Conservation (phyloP, 2,888 invertebrate species). For the Zaprionus obscuricornis region DNA sequence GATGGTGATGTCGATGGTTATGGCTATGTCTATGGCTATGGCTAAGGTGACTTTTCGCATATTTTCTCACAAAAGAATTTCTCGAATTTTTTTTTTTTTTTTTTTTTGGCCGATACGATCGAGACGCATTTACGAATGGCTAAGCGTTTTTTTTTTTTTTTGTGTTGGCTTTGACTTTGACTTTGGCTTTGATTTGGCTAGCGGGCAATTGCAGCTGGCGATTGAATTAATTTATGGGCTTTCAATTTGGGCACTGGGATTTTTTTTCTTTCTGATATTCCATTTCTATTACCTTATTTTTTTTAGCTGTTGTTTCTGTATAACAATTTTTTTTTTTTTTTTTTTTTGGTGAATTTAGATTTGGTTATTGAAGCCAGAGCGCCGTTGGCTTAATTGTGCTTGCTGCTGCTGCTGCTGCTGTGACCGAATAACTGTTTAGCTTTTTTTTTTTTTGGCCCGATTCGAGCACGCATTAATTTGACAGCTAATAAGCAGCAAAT, state of each 20-base stretch:
- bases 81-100: no score
- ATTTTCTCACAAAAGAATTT: conserved; percentile 76
- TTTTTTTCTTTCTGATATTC: conserved; percentile 30
- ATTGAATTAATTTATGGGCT: conserved; percentile 73
- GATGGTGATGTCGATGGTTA: conserved; percentile 5
- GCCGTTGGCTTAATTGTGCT: conserved; percentile 71
- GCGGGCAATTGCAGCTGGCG: conserved; percentile 66
- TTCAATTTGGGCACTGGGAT: conserved; percentile 41
- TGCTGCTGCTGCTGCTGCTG: no score
- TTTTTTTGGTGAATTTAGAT: background rate
- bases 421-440: conserved; percentile 59
- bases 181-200: conserved; percentile 35
- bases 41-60: conserved; percentile 61
- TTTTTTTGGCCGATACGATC: conserved; percentile 37
- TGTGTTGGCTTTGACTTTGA: no score
- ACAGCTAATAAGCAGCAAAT: conserved; percentile 63
- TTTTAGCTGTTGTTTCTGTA: background rate
- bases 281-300: conserved; percentile 34
- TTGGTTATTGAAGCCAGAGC: conserved; percentile 14
- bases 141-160: conserved; percentile 33
- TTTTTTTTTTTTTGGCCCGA: conserved; percentile 53
- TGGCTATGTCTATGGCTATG: background rate
- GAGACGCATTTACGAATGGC: conserved; percentile 27
- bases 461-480: conserved; percentile 54
- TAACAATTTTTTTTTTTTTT: background rate